phyloP scores from a whole-genome alignment of 2,888 invertebrate genomes.

The Slavum lentiscoides region DNA sequence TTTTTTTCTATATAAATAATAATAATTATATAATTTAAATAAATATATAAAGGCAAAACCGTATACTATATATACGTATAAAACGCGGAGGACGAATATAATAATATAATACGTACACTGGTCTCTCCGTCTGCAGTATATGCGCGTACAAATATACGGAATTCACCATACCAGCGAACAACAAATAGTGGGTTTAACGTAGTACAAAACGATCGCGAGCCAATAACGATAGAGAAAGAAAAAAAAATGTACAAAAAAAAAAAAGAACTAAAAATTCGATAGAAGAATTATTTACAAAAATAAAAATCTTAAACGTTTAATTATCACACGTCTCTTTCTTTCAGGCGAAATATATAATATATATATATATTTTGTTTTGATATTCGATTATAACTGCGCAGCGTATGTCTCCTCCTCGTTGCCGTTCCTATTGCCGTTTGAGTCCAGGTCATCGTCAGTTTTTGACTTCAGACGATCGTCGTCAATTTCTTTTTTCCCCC shows the following conservation, averaged over 20 bases:
- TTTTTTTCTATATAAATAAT: background rate
- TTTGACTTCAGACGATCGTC: too few species aligned
- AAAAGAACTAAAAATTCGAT: background rate
- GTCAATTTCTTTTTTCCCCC: too few species aligned
- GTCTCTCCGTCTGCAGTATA: background rate
- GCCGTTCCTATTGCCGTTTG: too few species aligned
- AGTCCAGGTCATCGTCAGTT: too few species aligned
- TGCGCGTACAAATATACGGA: background rate
- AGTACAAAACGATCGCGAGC: constrained; percentile 10
- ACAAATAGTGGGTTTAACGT: constrained; percentile 45
- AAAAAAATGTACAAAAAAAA: background rate
- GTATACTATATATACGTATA: background rate
- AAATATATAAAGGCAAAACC: constrained; percentile 23
- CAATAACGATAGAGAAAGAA: background rate
- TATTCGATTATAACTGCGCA: too few species aligned
- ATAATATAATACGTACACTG: too few species aligned
- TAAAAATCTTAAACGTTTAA: constrained; percentile 35
- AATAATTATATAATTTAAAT: constrained; percentile 29
- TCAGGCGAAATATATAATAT: background rate
- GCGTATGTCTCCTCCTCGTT: too few species aligned
- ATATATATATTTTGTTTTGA: background rate
- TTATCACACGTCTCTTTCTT: constrained; percentile 24
- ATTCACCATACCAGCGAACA: constrained; percentile 28
- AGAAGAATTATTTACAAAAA: constrained; percentile 27
- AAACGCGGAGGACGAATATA: background rate